Conservation (phyloP, 1,140 invertebrate species). For the Neodiprion virginianus region DNA sequence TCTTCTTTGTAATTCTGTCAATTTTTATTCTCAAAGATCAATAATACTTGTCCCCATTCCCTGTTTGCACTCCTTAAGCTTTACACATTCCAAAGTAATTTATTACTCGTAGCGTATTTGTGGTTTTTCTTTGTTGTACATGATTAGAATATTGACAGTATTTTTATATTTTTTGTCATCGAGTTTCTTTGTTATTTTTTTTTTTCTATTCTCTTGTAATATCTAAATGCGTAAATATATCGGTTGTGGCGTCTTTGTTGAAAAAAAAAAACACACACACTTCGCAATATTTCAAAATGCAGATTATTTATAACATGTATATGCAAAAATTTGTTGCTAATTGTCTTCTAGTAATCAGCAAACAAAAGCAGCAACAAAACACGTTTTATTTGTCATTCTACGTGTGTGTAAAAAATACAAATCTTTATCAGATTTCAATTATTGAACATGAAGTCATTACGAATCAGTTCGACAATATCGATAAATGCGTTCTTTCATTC, state of each 20-base stretch:
- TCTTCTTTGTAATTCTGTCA: background rate
- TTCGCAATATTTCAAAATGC: background rate
- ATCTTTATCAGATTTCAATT: no score
- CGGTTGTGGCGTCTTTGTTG: constrained; percentile 1
- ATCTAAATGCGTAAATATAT: background rate
- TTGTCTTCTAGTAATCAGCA: background rate
- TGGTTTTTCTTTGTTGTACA: background rate
- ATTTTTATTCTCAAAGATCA: background rate
- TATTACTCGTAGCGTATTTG: background rate
- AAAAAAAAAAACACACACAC: background rate
- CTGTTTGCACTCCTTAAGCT: constrained; percentile 2
- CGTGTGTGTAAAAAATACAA: no score
- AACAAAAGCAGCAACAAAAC: no score
- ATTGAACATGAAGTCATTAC: no score
- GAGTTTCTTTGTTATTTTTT: background rate
- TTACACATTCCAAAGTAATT: background rate
- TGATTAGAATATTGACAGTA: no score
- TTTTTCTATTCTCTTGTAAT: background rate
- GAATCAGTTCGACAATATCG: no score
- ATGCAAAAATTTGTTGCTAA: background rate
- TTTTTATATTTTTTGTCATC: background rate
- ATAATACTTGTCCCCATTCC: background rate
- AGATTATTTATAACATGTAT: background rate
- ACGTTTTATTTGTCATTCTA: no score
- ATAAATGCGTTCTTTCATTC: no score